Conservation (phyloP, 2,797 vertebrate species). For the Tauraco hartlaubi region DNA sequence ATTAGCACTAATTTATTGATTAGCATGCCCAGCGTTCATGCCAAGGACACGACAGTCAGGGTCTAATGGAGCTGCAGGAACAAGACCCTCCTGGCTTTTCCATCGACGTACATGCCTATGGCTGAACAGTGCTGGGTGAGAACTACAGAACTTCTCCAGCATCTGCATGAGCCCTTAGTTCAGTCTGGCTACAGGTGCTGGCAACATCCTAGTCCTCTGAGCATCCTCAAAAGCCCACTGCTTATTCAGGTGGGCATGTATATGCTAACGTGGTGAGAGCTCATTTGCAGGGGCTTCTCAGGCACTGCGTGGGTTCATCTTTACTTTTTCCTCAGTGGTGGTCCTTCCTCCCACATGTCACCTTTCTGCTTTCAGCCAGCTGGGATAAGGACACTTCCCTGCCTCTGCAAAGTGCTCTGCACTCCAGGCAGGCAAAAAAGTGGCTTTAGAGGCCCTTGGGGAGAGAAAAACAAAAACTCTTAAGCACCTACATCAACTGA, state of each 20-base stretch:
- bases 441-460: background rate
- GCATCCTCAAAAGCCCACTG: background rate
- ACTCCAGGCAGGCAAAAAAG: background rate
- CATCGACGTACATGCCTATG: accelerated
- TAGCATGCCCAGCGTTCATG: background rate
- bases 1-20: background rate
- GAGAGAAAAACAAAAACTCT: background rate
- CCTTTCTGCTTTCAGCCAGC: background rate
- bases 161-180: background rate
- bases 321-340: accelerated
- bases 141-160: background rate
- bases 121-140: background rate
- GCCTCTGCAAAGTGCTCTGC: background rate
- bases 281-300: background rate
- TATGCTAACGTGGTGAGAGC: background rate
- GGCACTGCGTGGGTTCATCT: background rate
- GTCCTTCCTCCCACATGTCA: background rate
- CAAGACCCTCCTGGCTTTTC: background rate
- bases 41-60: accelerated
- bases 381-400: background rate
- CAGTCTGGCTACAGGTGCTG: background rate
- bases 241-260: background rate
- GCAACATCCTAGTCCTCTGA: background rate
- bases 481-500: background rate
- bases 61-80: background rate